Conservation (phyloP, 2,113 vertebrate species). For the Psittacus erithacus region DNA sequence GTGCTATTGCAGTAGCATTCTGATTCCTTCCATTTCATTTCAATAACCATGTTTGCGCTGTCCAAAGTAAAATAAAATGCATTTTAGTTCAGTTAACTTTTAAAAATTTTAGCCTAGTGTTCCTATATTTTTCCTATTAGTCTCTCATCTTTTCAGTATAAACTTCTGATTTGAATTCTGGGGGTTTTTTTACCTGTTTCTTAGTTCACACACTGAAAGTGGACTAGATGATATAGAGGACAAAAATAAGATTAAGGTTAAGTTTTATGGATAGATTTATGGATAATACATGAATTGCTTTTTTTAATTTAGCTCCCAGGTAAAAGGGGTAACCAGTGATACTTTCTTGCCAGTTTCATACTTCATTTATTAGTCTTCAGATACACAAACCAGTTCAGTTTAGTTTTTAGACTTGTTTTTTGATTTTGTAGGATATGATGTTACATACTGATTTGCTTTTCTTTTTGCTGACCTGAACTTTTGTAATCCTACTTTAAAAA, state of each 20-base stretch:
- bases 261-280: neutral
- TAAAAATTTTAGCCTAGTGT: neutral
- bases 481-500: neutral
- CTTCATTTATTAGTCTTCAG: neutral
- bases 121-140: neutral
- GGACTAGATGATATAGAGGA: neutral
- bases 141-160: neutral
- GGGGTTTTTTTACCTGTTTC: neutral
- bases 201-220: neutral
- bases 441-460: neutral
- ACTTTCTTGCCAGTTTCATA: neutral
- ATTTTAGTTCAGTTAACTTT: neutral
- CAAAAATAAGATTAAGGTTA: neutral
- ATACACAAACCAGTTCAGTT: neutral
- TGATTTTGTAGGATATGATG: neutral
- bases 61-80: neutral
- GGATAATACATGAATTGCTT: neutral
- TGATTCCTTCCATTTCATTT: neutral
- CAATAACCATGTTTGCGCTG: fast-evolving
- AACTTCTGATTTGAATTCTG: neutral
- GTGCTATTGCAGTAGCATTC: neutral
- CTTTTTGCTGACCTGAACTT: neutral
- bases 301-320: neutral
- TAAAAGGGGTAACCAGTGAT: neutral
- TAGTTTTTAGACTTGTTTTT: neutral